Conservation (phyloP, 2,888 invertebrate species). For the Lithophane semibrunnea region DNA sequence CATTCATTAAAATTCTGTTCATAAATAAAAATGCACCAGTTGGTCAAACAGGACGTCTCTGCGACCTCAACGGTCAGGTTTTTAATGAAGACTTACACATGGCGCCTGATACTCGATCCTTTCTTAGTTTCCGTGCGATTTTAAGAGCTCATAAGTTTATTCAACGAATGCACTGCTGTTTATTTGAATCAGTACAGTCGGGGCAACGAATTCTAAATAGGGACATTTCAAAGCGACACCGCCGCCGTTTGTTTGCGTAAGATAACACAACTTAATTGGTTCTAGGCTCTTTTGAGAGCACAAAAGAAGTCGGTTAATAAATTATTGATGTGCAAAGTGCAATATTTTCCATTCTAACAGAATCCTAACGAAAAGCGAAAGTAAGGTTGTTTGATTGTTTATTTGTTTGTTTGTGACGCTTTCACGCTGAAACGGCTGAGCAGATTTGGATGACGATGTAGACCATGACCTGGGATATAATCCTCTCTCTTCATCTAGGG, state of each 20-base stretch:
- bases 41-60: slow-evolving; percentile 8
- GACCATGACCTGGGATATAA: too few species aligned
- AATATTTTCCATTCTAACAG: not conserved
- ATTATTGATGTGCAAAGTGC: not conserved
- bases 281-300: not conserved
- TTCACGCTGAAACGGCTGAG: too few species aligned
- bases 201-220: slow-evolving; percentile 37
- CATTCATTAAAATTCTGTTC: not conserved
- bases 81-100: slow-evolving; percentile 26
- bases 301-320: not conserved
- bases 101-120: slow-evolving; percentile 22
- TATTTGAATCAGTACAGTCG: slow-evolving; percentile 20
- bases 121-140: slow-evolving; percentile 12
- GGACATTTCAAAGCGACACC: slow-evolving; percentile 24
- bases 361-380: too few species aligned
- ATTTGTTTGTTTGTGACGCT: too few species aligned
- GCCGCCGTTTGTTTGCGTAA: not conserved
- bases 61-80: not conserved
- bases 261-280: not conserved
- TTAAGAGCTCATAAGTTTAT: slow-evolving; percentile 40
- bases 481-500: too few species aligned
- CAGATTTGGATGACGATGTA: too few species aligned
- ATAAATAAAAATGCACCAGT: slow-evolving; percentile 15
- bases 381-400: too few species aligned
- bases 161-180: slow-evolving; percentile 18